phyloP scores from a whole-genome alignment of 2,888 invertebrate species.

The Poecilobothrus nobilitatus region DNA sequence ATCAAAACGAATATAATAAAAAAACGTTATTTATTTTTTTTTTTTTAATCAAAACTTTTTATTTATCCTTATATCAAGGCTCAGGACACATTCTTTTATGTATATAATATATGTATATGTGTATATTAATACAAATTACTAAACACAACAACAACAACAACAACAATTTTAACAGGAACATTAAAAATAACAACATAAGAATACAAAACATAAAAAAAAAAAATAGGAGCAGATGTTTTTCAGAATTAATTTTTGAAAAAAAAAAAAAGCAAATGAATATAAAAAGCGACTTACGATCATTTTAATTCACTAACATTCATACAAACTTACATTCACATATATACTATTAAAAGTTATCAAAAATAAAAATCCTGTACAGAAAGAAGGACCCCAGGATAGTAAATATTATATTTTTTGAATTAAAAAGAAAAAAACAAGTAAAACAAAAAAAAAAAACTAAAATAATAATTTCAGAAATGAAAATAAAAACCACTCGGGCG shows the following conservation, averaged over 20 bases:
- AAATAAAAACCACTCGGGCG: slow-evolving; percentile 6
- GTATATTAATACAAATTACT: background rate
- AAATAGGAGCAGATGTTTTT: slow-evolving; percentile 1
- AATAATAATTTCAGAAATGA: background rate
- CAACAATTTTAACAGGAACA: background rate
- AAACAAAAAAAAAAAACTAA: background rate
- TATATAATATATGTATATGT: background rate
- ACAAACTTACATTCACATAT: background rate
- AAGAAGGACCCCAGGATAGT: slow-evolving; percentile 4
- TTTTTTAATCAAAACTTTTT: background rate
- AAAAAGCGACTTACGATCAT: background rate
- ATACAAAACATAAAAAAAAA: background rate
- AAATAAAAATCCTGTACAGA: background rate
- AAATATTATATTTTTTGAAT: background rate
- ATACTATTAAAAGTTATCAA: background rate
- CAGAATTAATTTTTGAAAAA: background rate
- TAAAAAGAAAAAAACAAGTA: background rate
- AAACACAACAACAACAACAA: background rate
- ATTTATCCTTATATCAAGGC: background rate
- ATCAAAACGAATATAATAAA: background rate
- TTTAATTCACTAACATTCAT: background rate
- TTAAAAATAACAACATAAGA: no score
- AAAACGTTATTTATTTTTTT: background rate
- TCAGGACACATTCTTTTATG: background rate
- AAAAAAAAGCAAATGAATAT: background rate